Evolutionary conservation across 2,113 vertebrate species (phyloP).

Genomic region (Ciconia maguari): DNA sequence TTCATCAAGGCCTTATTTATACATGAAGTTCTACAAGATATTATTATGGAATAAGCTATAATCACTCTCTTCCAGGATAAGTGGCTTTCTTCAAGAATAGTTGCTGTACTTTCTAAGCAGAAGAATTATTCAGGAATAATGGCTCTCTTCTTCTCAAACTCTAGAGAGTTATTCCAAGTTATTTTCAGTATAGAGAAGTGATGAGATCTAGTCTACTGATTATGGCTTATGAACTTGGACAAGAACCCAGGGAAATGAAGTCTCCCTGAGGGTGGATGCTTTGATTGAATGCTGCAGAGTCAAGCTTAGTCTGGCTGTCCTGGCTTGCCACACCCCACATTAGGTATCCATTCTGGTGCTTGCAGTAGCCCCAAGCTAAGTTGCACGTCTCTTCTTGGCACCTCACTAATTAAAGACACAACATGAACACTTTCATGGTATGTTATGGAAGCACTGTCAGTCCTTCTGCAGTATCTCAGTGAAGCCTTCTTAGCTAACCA

Average conservation of each 20-base stretch:
- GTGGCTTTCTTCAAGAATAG: slow-evolving; percentile 23
- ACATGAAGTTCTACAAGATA: neutral
- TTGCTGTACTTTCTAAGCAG: slow-evolving; percentile 28
- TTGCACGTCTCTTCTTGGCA: neutral
- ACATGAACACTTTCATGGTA: neutral
- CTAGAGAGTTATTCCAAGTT: neutral
- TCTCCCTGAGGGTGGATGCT: neutral
- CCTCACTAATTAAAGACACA: neutral
- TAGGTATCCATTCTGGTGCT: neutral
- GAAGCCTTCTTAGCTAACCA: neutral
- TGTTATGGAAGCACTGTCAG: neutral
- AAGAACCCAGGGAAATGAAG: neutral
- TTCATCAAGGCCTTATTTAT: slow-evolving; percentile 35
- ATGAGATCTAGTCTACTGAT: neutral
- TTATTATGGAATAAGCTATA: slow-evolving; percentile 19
- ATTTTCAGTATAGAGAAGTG: neutral
- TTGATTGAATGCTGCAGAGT: neutral
- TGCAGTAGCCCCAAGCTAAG: neutral
- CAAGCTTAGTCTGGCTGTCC: neutral
- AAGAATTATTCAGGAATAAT: neutral
- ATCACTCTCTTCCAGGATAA: slow-evolving; percentile 16
- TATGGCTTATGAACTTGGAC: neutral
- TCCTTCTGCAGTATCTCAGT: neutral
- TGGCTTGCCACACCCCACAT: neutral
- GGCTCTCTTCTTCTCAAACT: neutral